Conservation (phyloP, 1,140 invertebrate species). For the Brachystomella parvula region DNA sequence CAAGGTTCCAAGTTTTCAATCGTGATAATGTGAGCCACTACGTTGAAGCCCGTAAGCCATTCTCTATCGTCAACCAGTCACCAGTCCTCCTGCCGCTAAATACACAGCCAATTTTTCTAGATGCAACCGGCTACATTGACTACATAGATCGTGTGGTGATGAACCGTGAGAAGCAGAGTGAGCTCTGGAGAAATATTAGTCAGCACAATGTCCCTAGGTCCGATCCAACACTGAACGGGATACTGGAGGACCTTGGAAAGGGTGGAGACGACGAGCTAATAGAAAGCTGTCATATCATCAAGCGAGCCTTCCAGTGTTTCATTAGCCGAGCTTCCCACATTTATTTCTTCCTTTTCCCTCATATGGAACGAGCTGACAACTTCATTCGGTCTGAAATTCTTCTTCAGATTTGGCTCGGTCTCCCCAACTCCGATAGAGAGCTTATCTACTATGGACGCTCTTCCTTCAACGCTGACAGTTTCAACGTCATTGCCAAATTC, state of each 20-base stretch:
- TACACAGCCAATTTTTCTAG: no score
- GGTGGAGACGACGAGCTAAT: not conserved
- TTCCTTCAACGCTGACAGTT: not conserved
- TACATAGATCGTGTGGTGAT: not conserved
- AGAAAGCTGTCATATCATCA: not conserved
- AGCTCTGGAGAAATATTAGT: not conserved
- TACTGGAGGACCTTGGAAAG: no score
- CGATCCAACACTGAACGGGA: not conserved
- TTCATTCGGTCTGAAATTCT: not conserved
- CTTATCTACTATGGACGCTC: not conserved
- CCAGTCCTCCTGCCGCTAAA: no score
- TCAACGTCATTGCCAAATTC: not conserved
- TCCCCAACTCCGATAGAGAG: not conserved
- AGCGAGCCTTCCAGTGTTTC: not conserved
- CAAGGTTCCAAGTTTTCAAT: no score
- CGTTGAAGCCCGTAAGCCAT: no score
- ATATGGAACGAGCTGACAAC: not conserved
- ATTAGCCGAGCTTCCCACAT: not conserved
- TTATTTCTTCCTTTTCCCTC: not conserved
- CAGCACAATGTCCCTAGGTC: not conserved
- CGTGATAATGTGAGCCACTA: no score
- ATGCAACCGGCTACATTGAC: not conserved
- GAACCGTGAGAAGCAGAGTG: not conserved
- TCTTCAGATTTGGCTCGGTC: not conserved
- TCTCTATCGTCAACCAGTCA: no score